phyloP scores from a whole-genome alignment of 2,113 vertebrate species.

The Bufo gargarizans region DNA sequence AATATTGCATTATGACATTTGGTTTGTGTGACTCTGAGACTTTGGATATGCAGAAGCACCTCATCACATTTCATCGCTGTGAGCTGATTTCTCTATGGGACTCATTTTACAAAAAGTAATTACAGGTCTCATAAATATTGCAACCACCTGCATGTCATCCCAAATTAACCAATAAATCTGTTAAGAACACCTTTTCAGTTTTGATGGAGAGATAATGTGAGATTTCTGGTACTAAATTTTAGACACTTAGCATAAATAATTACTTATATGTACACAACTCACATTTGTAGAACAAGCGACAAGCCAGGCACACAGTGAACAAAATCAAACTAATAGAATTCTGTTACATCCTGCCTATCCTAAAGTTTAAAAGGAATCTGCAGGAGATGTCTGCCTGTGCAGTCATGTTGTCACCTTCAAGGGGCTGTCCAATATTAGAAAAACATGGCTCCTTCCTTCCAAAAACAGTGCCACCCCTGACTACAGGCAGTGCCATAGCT shows the following conservation, averaged over 20 bases:
- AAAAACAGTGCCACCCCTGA: no score
- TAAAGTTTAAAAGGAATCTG: neutral
- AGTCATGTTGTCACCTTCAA: neutral
- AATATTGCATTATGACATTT: slow-evolving; percentile 35
- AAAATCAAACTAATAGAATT: slow-evolving; percentile 21
- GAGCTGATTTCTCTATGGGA: slow-evolving; percentile 62
- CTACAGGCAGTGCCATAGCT: no score
- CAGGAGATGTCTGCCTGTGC: neutral
- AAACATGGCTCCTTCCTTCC: no score
- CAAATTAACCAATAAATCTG: slow-evolving; percentile 63
- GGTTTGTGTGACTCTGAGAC: slow-evolving; percentile 21
- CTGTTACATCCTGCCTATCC: neutral
- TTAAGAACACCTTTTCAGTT: slow-evolving; percentile 62
- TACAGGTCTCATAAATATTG: slow-evolving; percentile 68
- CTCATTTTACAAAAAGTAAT: slow-evolving; percentile 65
- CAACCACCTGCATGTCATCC: slow-evolving; percentile 54
- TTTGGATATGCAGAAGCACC: slow-evolving; percentile 30
- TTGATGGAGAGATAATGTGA: slow-evolving; percentile 58
- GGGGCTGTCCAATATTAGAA: no score
- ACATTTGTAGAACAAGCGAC: slow-evolving; percentile 10
- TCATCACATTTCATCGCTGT: slow-evolving; percentile 46
- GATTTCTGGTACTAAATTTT: slow-evolving; percentile 33
- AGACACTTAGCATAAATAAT: slow-evolving; percentile 48
- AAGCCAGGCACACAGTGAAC: neutral
- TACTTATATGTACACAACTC: slow-evolving; percentile 29